Conservation (phyloP, 2,113 vertebrate species). For the Chloebia gouldiae region DNA sequence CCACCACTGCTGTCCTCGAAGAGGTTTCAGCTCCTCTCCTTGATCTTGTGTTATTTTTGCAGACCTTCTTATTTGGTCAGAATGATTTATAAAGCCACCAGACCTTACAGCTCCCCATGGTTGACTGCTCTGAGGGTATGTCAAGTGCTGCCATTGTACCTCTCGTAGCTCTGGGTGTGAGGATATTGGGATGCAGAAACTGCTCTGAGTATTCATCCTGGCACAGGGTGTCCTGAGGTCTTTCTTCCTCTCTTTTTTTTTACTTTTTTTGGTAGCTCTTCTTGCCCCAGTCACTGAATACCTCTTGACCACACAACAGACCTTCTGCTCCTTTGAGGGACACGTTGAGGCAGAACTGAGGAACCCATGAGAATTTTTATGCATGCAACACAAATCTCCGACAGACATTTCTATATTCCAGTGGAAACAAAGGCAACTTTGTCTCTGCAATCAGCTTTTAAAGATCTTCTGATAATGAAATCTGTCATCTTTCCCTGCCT, state of each 20-base stretch:
- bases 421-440: neutral
- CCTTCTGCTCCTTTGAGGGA: neutral
- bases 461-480: neutral
- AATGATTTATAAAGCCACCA: neutral
- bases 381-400: neutral
- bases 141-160: neutral
- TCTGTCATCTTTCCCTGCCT: neutral
- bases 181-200: neutral
- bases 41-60: slow-evolving; percentile 29
- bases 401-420: neutral
- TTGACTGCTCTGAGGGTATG: neutral
- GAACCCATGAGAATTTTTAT: neutral
- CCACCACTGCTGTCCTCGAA: slow-evolving; percentile 38
- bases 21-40: slow-evolving; percentile 31
- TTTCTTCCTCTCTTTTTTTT: neutral
- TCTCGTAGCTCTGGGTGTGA: neutral
- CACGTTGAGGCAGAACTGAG: neutral
- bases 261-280: neutral
- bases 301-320: neutral
- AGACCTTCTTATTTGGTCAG: slow-evolving; percentile 13
- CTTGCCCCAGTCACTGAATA: neutral
- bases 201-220: accelerated
- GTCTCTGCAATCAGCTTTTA: neutral
- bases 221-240: neutral
- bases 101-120: neutral